Base-by-base conservation (phyloP, 2,797 vertebrate species). In the Melanotaenia parkinsoni region DNA sequence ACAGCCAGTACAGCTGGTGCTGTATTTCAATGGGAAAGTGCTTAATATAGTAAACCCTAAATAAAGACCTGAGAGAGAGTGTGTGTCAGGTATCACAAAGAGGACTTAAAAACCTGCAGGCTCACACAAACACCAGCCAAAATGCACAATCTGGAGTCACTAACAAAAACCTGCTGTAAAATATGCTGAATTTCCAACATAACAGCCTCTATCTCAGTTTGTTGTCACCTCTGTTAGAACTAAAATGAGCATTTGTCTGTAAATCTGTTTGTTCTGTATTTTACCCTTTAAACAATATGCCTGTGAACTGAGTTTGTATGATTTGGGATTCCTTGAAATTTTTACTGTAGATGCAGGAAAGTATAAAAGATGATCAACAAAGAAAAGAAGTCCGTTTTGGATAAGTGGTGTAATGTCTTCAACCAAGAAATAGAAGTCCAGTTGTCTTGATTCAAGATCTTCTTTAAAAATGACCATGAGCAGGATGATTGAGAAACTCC, bases 31-130 rank as follows among this genome's bases (percentile, higher is more conserved):
- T 95, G 92, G 92, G 94, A 95, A 94, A 91, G 91, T 83, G 91
- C 94, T 95, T 94, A 94, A 95, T 94, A 95, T 96, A 96, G 95
- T 83, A 65, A 57, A 40, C 51, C 88, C 94, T 95, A 95, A 95
- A 95, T 93, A 95, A 94, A 96, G 95, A 92, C 77, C 86, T 92
- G 90, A 12, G 30, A 89, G 86, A 84, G 92, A 85, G 88, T 86
- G 86, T 94, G 94, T 95, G 92, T 95, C 94, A 93, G 92, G 92
- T 96, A 94, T 94, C 94, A 95, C 94, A 95, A 95, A 95, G 94
- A 93, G 79, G 74, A 76, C 81, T 84, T 83, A 87, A 84, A 88
- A 91, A 86, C 85, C 91, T 67, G 70, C 80, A 56, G 86, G 87
- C 88, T 89, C 90, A 93, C 88, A 90, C 88, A 93, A 91, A 93